Conservation (phyloP, 2,113 vertebrate genomes). For the Salvelinus alpinus region DNA sequence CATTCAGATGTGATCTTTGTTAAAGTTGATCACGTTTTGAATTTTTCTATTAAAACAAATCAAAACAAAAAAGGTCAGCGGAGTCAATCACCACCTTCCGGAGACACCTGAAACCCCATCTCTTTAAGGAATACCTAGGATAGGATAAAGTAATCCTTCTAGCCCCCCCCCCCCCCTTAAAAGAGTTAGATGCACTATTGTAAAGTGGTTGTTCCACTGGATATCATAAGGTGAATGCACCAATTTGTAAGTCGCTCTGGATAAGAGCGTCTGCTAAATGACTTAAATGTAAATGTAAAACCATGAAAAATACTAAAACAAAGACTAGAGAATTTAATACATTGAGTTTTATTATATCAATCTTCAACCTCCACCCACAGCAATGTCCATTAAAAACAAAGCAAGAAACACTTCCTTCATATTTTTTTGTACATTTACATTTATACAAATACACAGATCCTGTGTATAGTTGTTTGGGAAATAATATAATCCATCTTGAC, state of each 20-base stretch:
- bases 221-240: too few relatives aligned
- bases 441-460: constrained; percentile 92
- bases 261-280: too few relatives aligned
- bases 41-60: constrained; percentile 1
- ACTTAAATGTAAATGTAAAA: too few relatives aligned
- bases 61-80: too few relatives aligned
- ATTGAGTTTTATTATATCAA: constrained; percentile 74
- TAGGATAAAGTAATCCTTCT: too few relatives aligned
- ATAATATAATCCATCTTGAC: constrained; percentile 79
- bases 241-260: too few relatives aligned
- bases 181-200: too few relatives aligned
- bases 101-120: too few relatives aligned
- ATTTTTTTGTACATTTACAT: constrained; percentile 85
- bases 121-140: too few relatives aligned
- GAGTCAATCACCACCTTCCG: too few relatives aligned
- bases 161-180: too few relatives aligned
- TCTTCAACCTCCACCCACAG: constrained; percentile 65
- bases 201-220: too few relatives aligned
- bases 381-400: constrained; percentile 85
- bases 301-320: not conserved
- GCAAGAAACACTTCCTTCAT: constrained; percentile 77
- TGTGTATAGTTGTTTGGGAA: constrained; percentile 79
- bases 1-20: constrained; percentile 4
- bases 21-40: not conserved
- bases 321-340: constrained; percentile 35